Evolutionary conservation across 1,140 invertebrate species (phyloP), one percentile per base, ranked within the genome.

Genomic region (Rhagoletis pomonella): DNA sequence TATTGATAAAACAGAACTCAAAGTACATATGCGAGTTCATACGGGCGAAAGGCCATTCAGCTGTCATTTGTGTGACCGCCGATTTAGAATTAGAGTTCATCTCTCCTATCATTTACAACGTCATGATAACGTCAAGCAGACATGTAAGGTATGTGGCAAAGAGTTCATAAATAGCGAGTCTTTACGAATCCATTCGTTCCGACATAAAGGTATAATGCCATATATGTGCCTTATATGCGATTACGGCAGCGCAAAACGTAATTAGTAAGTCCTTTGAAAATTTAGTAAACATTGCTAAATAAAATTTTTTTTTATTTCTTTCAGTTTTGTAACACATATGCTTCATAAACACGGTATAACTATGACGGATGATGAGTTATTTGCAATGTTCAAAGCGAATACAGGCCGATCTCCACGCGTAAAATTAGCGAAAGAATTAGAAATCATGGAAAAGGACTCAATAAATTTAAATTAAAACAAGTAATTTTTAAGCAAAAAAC

Each of bases 21-120:
- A 98, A 85, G 99, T 98, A 17, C 98, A 99, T 93, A 97, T 98
- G 12, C 94, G 98, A 47, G 98, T 98, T 1, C 98, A 99, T 93
- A 98, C 98, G 1, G 97, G 98, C 0, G 99, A 99, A 92, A 99
- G 99, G 92, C 99, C 99, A 0, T 97, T 97, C 91, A 87, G 89
- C 44, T 92, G 91, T 39, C 67, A 88, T 47, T 89, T 88, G 14
- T 92, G 91, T 47, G 86, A 87, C 0, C 90, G 90, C 1, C 88
- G 90, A 39, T 92, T 92, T 69, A 90, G 90, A 0, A 90, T 90
- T 7, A 90, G 90, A 55, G 90, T 90, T 0, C 85, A 91, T n/a
- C 87, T 92, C 3, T 90, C 89, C 19, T 91, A 92, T 5, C 91
- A 92, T 58, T 97, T 97, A 93, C 96, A 96, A 5, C 95, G 95